Base-by-base conservation (phyloP, 1,140 invertebrate species). In the Ridgeia piscesae region DNA sequence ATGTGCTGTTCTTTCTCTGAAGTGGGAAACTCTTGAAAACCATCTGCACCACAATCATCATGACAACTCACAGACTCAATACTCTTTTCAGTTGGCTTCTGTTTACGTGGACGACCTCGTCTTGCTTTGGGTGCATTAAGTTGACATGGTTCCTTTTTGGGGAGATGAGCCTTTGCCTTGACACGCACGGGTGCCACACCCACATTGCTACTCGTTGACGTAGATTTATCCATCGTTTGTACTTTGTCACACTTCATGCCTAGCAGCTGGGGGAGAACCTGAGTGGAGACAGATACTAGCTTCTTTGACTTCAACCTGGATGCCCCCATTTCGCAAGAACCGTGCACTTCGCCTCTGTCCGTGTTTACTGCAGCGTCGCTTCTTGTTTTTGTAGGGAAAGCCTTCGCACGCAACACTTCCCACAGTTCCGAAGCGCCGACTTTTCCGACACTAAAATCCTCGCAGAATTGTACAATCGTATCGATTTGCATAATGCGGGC, bases 401-500 rank as follows among this genome's bases (percentile, higher is more conserved):
- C 11, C 58, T 77, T 77, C 27, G 58, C 58, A 31, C 89, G 89
- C 89, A 91, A 58, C 35, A 91, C 42, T 48, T 91, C 33, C 48
- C 48, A 35, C 91, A 35, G 91, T 42, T 50, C 91, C 33, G 91
- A 42, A 34, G 42, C 48, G 34, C 34, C 34, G 91, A 42, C 33
- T 90, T 34, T 34, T 6, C 91, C 42, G 17, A 35, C 48, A 34
- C 33, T 48, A 58, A 91, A 91, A 35, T 48, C 88, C 34, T 92
- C 35, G 93, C 93, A 94, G 33, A 91, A 90, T 58, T 91, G 27
- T 27, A 92, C 91, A n/a, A 94, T 50, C 33, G 88, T 88, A 89
- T 92, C 91, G 33, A 93, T 31, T 91, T 93, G 92, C 91, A 94
- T 90, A 34, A 93, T 94, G n/a, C 35, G 48, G 1, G 94, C 93